Conservation (phyloP, 2,797 vertebrate species). For the Microctenopoma stevenorrisi region DNA sequence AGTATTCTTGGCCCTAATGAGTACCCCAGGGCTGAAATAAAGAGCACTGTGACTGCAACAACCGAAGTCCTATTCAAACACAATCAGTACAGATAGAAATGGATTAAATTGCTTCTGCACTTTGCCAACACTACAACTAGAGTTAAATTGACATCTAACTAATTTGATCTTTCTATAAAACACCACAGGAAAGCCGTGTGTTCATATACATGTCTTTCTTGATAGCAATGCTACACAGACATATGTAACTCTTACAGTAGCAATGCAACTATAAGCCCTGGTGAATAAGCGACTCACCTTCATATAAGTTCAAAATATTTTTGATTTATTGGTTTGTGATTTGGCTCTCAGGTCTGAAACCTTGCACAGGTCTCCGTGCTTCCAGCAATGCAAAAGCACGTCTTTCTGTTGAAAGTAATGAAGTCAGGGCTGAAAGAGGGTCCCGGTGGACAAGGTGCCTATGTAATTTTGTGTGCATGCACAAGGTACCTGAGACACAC, state of each 20-base stretch:
- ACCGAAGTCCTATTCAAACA: slow-evolving; percentile 58
- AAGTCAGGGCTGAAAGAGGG: slow-evolving; percentile 3
- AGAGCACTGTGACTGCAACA: slow-evolving; percentile 59
- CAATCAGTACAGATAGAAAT: slow-evolving; percentile 58
- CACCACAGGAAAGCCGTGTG: slow-evolving; percentile 13
- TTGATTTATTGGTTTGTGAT: slow-evolving; percentile 8
- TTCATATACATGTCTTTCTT: slow-evolving; percentile 21
- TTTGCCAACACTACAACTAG: slow-evolving; percentile 28
- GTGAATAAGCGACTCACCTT: slow-evolving; percentile 16
- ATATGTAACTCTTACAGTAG: slow-evolving; percentile 24
- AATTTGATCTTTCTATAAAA: slow-evolving; percentile 30
- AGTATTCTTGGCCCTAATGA: slow-evolving; percentile 70
- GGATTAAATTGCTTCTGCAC: slow-evolving; percentile 49
- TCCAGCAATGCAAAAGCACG: slow-evolving; percentile 11
- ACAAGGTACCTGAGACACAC: background rate
- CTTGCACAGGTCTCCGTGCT: slow-evolving; percentile 10
- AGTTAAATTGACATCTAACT: slow-evolving; percentile 46
- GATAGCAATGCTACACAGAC: slow-evolving; percentile 9
- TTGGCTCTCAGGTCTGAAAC: slow-evolving; percentile 28
- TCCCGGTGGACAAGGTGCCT: background rate
- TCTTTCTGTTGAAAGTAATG: slow-evolving; percentile 9
- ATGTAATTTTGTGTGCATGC: background rate
- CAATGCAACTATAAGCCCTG: slow-evolving; percentile 32
- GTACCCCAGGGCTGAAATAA: slow-evolving; percentile 63
- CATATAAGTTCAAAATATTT: slow-evolving; percentile 26